Evolutionary conservation across 2,113 vertebrate species (phyloP), one percentile per base, ranked within the genome.

Genomic region (Verasper variegatus): DNA sequence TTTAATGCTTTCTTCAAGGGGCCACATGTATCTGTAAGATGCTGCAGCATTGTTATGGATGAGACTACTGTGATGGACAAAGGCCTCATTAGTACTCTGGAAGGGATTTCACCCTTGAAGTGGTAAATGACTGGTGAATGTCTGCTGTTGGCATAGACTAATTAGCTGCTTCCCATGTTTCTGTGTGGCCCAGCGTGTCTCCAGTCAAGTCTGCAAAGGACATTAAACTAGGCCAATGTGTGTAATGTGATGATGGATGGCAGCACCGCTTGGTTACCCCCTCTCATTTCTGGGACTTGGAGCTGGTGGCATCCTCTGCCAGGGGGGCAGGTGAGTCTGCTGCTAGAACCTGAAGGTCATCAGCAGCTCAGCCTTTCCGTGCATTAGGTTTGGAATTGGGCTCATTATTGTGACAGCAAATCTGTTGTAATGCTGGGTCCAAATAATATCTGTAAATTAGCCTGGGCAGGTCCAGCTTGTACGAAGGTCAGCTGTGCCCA

Each of bases 231-330:
- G 84, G 83, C 87, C 84, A 79, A 76, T 40, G 68, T 80, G 88
- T 75, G 80, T 88, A 93, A 91, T 83, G 78, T 55, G 81, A 86
- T 94, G 92, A 94, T 91, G 82, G 91, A 93, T 92, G 90, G 78
- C 67, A 47, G 80, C 42, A 23, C 71, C 23, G 86, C 91, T 90
- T 80, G 81, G 92, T 91, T 91, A 86, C 74, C 74, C 72, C 49
- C 68, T 72, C 84, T 78, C 86, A 72, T 88, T 71, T 69, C 68
- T 68, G 74, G 74, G 84, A 88, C 14, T 12, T 21, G 37, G 45
- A 54, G 66, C 21, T 77, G 80, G 70, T 74, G 65, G 76, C 17
- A 64, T 78, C 80, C 71, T 78, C 58, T 85, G 71, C 78, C 77
- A 86, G 83, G 54, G 72, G 83, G 78, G 51, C 83, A 91, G 85